These are phyloP conservation scores for Macrophya alboannulata DNA, from an alignment of 2,888 invertebrate species.

Conservation along the genomic window DNA sequence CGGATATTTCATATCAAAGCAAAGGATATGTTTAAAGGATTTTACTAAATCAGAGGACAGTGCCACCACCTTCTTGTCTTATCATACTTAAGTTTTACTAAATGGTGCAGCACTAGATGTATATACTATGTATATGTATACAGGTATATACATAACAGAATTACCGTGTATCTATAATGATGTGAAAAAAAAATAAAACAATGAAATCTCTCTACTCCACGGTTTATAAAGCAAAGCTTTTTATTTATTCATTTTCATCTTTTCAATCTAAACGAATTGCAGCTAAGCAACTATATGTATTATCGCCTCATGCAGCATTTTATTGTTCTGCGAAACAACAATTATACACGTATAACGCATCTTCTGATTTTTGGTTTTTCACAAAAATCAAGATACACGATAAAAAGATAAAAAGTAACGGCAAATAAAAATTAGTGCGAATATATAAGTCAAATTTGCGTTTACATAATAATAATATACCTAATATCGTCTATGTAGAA, in stretches of 20 bases:
- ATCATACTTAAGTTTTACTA: not conserved
- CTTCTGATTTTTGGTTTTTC: not conserved
- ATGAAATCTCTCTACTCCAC: not conserved
- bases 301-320: not conserved
- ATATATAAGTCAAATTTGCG: not conserved
- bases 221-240: not conserved
- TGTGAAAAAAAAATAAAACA: not conserved
- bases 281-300: not conserved
- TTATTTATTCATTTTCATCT: not conserved
- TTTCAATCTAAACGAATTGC: not conserved
- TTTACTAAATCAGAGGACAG: slow-evolving; percentile 16
- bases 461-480: not conserved
- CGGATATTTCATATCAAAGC: not conserved
- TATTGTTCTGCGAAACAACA: not conserved
- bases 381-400: too few species aligned
- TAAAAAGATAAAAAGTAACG: too few species aligned
- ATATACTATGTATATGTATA: not conserved
- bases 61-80: slow-evolving; percentile 48
- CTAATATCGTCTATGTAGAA: not conserved
- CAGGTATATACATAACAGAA: not conserved
- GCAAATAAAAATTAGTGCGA: not conserved
- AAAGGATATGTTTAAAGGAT: slow-evolving; percentile 25
- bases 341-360: not conserved
- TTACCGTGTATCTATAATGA: not conserved
- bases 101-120: slow-evolving; percentile 11